Evolutionary conservation across 2,113 vertebrate genomes (phyloP).

Genomic region (Pachyramphus minor): DNA sequence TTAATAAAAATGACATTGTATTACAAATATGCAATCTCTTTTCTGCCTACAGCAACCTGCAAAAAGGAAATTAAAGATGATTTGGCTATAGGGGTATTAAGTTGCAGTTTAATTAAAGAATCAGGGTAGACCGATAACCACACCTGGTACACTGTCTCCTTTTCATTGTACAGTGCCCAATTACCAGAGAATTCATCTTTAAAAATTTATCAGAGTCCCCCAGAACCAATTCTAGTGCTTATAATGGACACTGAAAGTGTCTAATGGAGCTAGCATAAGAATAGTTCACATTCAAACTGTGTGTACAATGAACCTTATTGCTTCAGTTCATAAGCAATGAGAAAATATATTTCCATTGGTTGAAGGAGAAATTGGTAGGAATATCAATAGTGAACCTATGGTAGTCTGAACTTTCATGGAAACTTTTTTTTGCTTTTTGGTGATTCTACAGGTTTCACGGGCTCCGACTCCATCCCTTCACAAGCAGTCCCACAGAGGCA

Average conservation of each 20-base stretch:
- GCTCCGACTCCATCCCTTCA: background rate
- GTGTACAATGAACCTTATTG: background rate
- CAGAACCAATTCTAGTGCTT: background rate
- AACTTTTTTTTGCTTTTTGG: background rate
- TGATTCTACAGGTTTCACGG: background rate
- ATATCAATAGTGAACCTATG: background rate
- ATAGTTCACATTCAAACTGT: background rate
- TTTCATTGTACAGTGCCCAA: background rate
- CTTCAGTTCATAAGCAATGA: background rate
- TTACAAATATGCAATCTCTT: background rate
- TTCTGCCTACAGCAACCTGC: background rate
- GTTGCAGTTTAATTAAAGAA: background rate
- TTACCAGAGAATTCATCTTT: background rate
- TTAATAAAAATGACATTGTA: background rate
- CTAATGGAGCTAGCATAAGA: background rate
- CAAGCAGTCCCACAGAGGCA: background rate
- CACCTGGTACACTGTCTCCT: background rate
- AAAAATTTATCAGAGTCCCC: background rate
- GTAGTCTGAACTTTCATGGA: background rate
- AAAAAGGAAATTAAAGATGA: background rate
- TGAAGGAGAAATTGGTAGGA: background rate
- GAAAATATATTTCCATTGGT: background rate
- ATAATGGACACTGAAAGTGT: background rate
- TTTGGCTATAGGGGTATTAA: background rate
- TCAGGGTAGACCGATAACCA: fast-evolving